Evolutionary conservation across 2,113 vertebrate genomes (phyloP).

Genomic region (Camelus dromedarius): DNA sequence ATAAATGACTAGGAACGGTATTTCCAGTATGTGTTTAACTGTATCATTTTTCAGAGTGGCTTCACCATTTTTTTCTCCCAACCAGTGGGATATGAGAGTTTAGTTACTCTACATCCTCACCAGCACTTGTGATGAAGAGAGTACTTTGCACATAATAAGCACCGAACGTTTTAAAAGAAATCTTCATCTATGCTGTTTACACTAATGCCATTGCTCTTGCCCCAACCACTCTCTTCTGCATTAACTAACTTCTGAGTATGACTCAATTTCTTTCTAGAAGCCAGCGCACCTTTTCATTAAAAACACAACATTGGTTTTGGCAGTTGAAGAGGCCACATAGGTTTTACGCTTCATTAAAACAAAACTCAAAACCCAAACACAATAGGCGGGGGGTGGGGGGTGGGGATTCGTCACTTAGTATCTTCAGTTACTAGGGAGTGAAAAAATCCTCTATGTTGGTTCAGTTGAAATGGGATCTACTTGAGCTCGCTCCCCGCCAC

Average conservation of each 20-base stretch:
- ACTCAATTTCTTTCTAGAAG: slow-evolving; percentile 39
- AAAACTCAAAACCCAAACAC: slow-evolving; percentile 54
- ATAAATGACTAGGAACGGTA: background rate
- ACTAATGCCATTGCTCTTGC: background rate
- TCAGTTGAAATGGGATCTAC: background rate
- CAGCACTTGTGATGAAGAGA: background rate
- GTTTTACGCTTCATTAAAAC: slow-evolving; percentile 66
- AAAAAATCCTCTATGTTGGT: background rate
- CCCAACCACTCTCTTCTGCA: background rate
- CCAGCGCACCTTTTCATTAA: background rate
- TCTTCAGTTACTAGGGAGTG: slow-evolving; percentile 9
- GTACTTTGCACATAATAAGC: background rate
- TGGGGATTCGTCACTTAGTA: background rate
- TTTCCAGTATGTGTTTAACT: background rate
- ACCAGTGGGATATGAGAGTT: background rate
- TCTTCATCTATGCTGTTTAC: background rate
- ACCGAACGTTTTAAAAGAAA: background rate
- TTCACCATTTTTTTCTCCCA: background rate
- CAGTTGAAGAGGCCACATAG: slow-evolving; percentile 4
- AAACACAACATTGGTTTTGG: slow-evolving; percentile 57
- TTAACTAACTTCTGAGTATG: background rate
- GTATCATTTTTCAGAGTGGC: background rate
- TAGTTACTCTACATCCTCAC: background rate
- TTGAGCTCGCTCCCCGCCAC: background rate
- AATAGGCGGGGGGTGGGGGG: background rate